A percentile compares a stretch with the other conserved stretches of the same genome.
Conservation (phyloP, 2,797 vertebrate species). For the Chiloscyllium punctatum region DNA sequence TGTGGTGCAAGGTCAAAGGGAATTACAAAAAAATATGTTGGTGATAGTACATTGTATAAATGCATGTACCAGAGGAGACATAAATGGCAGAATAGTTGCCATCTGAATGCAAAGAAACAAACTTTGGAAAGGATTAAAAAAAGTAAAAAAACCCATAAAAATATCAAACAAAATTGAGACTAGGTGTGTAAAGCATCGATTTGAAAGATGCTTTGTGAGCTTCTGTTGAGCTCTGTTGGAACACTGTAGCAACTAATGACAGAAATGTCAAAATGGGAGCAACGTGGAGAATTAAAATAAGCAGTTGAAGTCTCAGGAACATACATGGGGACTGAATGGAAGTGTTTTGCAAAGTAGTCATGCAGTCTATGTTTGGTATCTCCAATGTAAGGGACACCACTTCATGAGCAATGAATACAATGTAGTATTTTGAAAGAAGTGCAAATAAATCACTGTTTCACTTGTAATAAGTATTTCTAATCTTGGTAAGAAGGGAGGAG, state of each 20-base stretch:
- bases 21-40: background rate
- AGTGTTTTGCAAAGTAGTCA: background rate
- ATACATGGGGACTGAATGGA: background rate
- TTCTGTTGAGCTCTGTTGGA: background rate
- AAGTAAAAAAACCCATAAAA: background rate
- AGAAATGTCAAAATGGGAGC: background rate
- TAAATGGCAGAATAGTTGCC: background rate
- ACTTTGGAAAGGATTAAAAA: background rate
- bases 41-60: background rate
- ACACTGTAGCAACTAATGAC: background rate
- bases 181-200: background rate
- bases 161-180: background rate
- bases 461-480: background rate
- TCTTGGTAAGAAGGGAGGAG: background rate
- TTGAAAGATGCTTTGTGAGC: background rate
- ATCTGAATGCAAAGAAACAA: background rate
- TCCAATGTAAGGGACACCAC: background rate
- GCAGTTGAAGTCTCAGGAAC: background rate
- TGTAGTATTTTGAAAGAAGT: background rate
- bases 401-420: background rate
- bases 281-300: background rate
- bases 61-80: background rate
- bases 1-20: background rate
- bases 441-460: background rate
- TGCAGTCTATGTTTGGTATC: background rate